Evolutionary conservation across 2,113 vertebrate genomes (phyloP), one percentile per base, ranked within the genome.

Genomic region (Cynopterus brachyotis): DNA sequence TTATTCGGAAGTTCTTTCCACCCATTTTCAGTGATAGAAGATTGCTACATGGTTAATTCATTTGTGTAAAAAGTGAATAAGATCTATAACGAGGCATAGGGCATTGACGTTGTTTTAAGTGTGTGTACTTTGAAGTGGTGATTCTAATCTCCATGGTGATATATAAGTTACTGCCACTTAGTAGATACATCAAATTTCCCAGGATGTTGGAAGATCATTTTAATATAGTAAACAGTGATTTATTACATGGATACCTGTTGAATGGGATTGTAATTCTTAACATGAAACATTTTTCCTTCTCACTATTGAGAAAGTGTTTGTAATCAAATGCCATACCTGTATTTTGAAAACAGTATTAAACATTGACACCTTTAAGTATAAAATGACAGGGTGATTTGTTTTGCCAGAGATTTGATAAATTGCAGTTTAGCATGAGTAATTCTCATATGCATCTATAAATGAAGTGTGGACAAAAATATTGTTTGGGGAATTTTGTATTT

Each of bases 371-470:
- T 89, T 81, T 69, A 90, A 81, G 47, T 94, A 84, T 92, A 92
- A 97, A 96, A 75, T 88, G 80, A 88, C 70, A 95, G n/a, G 0
- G n/a, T 94, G 62, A 92, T 96, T 96, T 96, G 55, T 69, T 97
- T 98, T 89, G 80, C 66, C 92, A 96, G 26, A 19, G 75, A 86
- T 86, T 85, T 88, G 0, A 35, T 96, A 94, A 97, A 98, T 96
- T 60, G 62, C 79, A 95, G 87, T 89, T 95, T 96, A 97, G 47
- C 97, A 69, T 96, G 89, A 97, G n/a, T 94, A 91, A 96, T 97
- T 98, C 97, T 37, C 97, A 91, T 94, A 97, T 94, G 91, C 96
- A 53, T 60, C 96, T 84, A 97, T 97, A 98, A 96, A 97, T 88
- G 66, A 92, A 72, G 32, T 98, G 94, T 97, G 95, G 91, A 32